Evolutionary conservation across 2,113 vertebrate species (phyloP).

Genomic region (Halichoeres trimaculatus): DNA sequence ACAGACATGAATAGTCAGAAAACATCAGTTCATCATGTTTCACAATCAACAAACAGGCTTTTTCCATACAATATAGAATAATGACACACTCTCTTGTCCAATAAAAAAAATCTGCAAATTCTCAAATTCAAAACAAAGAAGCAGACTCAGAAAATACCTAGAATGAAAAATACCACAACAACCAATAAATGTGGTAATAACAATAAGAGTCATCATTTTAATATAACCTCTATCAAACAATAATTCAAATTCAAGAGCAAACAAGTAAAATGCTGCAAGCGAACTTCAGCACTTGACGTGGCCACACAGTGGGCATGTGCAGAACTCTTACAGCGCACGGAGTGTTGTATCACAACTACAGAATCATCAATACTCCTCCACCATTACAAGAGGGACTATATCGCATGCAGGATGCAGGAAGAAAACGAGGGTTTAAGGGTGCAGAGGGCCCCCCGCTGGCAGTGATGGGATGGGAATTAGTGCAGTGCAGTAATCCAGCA

Average conservation of each 20-base stretch:
- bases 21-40: conserved; percentile 95
- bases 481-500: conserved; percentile 62
- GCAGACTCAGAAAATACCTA: conserved; percentile 65
- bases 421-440: neutral
- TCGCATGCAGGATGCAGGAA: conserved; percentile 89
- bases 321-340: conserved; percentile 92
- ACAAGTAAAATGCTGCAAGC: conserved; percentile 92
- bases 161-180: conserved; percentile 84
- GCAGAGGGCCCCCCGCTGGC: conserved; percentile 37
- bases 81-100: conserved; percentile 84
- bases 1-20: conserved; percentile 98
- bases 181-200: conserved; percentile 91
- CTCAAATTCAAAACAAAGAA: conserved; percentile 69
- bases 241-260: conserved; percentile 87
- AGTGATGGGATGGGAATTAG: conserved; percentile 57
- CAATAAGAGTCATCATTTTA: conserved; percentile 72
- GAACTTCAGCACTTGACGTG: conserved; percentile 94
- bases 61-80: conserved; percentile 80
- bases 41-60: conserved; percentile 93
- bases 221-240: conserved; percentile 64
- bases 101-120: conserved; percentile 85
- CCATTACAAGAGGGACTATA: conserved; percentile 90
- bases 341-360: conserved; percentile 99
- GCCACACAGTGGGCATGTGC: conserved; percentile 97
- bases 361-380: conserved; percentile 92